phyloP scores from a whole-genome alignment of 2,888 invertebrate species.

The Oxystoma pomonae region DNA sequence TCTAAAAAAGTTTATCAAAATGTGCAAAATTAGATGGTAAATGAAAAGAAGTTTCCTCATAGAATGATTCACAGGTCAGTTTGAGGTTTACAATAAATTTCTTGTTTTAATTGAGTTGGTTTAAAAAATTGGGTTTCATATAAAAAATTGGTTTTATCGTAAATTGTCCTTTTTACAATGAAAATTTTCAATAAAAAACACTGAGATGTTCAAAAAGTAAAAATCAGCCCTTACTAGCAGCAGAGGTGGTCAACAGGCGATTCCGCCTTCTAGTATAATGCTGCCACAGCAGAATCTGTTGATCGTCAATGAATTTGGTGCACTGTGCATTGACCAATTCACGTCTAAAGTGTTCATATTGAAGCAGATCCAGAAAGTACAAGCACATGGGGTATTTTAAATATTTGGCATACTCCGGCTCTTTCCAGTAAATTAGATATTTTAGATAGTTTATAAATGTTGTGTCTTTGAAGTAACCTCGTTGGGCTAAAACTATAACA shows the following conservation, averaged over 20 bases:
- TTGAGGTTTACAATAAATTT: no score
- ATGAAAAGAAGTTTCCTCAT: no score
- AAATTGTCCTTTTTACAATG: no score
- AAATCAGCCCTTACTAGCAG: slow-evolving; percentile 21
- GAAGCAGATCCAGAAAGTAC: slow-evolving; percentile 91
- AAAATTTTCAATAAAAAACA: no score
- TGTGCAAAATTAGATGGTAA: no score
- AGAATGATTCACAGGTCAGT: no score
- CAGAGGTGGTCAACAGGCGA: slow-evolving; percentile 56
- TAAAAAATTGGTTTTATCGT: no score
- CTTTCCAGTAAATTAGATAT: slow-evolving; percentile 96
- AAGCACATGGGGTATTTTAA: slow-evolving; percentile 98
- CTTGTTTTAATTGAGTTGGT: no score
- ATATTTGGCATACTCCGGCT: slow-evolving; percentile 95
- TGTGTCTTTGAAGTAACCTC: slow-evolving; percentile 93
- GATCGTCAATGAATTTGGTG: slow-evolving; percentile 98
- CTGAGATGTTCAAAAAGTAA: no score
- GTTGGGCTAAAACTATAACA: slow-evolving; percentile 96
- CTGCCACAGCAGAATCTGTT: slow-evolving; percentile 96
- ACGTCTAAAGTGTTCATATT: slow-evolving; percentile 94
- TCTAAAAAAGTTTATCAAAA: no score
- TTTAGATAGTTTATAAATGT: slow-evolving; percentile 95
- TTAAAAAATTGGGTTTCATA: no score
- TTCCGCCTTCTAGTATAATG: slow-evolving; percentile 93
- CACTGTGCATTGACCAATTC: slow-evolving; percentile 94